Percentiles rank a stretch among this genome's conserved stretches.
Conservation (phyloP, 2,888 invertebrate genomes). For the Apamea anceps region DNA sequence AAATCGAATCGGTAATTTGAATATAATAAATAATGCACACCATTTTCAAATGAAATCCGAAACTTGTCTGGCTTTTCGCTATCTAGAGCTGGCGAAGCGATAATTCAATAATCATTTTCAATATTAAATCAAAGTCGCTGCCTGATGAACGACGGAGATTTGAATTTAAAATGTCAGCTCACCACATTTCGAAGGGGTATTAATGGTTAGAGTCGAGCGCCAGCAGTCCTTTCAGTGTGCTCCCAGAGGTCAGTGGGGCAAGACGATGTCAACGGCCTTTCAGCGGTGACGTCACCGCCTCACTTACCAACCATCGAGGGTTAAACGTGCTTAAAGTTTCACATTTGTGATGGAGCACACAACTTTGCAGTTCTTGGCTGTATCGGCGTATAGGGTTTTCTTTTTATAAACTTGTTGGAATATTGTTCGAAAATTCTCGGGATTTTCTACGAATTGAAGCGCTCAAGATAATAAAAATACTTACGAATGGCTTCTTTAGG, state of each 20-base stretch:
- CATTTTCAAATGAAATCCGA: conserved; percentile 28
- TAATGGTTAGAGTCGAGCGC: conserved; percentile 61
- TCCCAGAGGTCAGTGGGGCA: conserved; percentile 74
- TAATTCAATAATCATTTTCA: conserved; percentile 42
- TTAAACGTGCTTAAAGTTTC: conserved; percentile 64
- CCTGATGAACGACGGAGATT: conserved; percentile 43
- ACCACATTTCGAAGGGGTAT: conserved; percentile 60
- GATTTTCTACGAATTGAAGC: conserved; percentile 23
- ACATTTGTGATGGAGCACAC: conserved; percentile 50
- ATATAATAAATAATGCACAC: conserved; percentile 34
- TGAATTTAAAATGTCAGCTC: conserved; percentile 60
- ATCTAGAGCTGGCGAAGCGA: conserved; percentile 14
- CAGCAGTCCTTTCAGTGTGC: conserved; percentile 66
- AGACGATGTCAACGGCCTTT: conserved; percentile 75
- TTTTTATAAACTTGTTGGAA: conserved; percentile 42
- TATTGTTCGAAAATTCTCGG: conserved; percentile 28
- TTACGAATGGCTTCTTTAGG: conserved; percentile 24
- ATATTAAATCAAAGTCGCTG: conserved; percentile 37
- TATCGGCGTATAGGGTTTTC: conserved; percentile 42
- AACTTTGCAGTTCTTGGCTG: conserved; percentile 44
- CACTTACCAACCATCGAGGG: conserved; percentile 66
- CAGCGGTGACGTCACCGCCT: conserved; percentile 70
- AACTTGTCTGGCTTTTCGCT: conserved; percentile 10
- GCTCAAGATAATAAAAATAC: conserved; percentile 36
- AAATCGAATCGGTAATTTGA: conserved; percentile 41